These are phyloP conservation scores for Sesamia inferens DNA, from an alignment of 2,888 invertebrate genomes.

Conservation along the genomic window DNA sequence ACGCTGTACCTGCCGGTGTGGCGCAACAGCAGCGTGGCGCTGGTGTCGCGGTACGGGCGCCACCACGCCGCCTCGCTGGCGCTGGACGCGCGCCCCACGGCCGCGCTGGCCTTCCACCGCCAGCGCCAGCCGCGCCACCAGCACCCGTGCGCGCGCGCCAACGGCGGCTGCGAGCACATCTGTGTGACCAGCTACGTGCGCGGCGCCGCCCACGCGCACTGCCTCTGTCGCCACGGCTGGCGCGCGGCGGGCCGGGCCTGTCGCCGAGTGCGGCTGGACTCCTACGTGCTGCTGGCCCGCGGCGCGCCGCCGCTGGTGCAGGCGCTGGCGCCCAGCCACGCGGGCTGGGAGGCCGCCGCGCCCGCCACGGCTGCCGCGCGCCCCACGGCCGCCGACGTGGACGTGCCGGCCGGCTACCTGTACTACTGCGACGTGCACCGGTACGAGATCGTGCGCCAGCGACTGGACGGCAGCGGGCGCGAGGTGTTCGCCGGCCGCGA, in stretches of 20 bases:
- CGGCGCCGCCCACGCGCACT: conserved; percentile 88
- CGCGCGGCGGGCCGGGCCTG: conserved; percentile 65
- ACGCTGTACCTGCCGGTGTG: conserved; percentile 93
- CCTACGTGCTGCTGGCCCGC: conserved; percentile 90
- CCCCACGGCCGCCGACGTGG: conserved; percentile 93
- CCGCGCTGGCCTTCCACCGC: conserved; percentile 71
- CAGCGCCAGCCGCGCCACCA: conserved; percentile 47
- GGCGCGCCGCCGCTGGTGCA: conserved; percentile 92
- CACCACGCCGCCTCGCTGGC: conserved; percentile 90
- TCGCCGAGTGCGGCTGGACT: conserved; percentile 86
- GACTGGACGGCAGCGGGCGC: conserved; percentile 90
- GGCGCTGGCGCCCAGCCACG: conserved; percentile 88
- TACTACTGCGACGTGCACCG: conserved; percentile 91
- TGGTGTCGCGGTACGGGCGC: conserved; percentile 77
- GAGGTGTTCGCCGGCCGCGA: conserved; percentile 90
- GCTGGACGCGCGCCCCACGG: conserved; percentile 91
- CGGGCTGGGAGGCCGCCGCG: conserved; percentile 88
- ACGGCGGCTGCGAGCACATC: conserved; percentile 94
- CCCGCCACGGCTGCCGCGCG: conserved; percentile 92
- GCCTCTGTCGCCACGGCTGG: conserved; percentile 94
- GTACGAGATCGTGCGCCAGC: conserved; percentile 91
- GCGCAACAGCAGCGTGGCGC: conserved; percentile 91
- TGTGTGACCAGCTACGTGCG: conserved; percentile 92
- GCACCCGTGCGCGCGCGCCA: conserved; percentile 90
- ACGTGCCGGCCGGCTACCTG: conserved; percentile 90